Conservation (phyloP, 2,888 invertebrate genomes). For the Calameuta idolon region DNA sequence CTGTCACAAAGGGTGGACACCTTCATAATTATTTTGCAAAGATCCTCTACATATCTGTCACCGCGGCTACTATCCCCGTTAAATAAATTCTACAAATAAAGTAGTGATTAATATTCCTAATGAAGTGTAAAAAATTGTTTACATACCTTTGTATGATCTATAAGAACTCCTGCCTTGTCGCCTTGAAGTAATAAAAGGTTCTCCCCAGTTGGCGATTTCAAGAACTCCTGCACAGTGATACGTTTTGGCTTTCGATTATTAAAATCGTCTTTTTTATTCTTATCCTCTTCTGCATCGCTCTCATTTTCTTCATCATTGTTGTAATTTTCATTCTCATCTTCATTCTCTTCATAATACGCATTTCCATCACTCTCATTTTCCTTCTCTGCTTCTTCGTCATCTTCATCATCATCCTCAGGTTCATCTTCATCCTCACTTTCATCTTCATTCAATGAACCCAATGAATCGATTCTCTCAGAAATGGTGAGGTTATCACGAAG, state of each 20-base stretch:
- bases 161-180: conserved; percentile 48
- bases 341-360: conserved; percentile 26
- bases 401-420: conserved; percentile 57
- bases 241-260: conserved; percentile 25
- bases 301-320: conserved; percentile 48
- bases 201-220: conserved; percentile 67
- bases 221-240: conserved; percentile 66
- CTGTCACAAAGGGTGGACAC: conserved; percentile 71
- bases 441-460: conserved; percentile 75
- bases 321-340: conserved; percentile 47
- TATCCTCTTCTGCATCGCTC: conserved; percentile 56
- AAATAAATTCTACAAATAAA: conserved; percentile 6
- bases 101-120: conserved; percentile 1
- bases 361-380: conserved; percentile 61
- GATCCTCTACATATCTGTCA: conserved; percentile 58
- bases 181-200: conserved; percentile 69
- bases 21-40: conserved; percentile 69
- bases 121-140: not conserved
- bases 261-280: conserved; percentile 44
- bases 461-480: conserved; percentile 68
- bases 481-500: conserved; percentile 42
- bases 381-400: conserved; percentile 49
- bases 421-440: conserved; percentile 71
- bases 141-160: conserved; percentile 52
- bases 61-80: conserved; percentile 27